Evolutionary conservation across 2,888 invertebrate species (phyloP), one percentile per base, ranked within the genome.

Genomic region (Epiperipatus broadwayi): DNA sequence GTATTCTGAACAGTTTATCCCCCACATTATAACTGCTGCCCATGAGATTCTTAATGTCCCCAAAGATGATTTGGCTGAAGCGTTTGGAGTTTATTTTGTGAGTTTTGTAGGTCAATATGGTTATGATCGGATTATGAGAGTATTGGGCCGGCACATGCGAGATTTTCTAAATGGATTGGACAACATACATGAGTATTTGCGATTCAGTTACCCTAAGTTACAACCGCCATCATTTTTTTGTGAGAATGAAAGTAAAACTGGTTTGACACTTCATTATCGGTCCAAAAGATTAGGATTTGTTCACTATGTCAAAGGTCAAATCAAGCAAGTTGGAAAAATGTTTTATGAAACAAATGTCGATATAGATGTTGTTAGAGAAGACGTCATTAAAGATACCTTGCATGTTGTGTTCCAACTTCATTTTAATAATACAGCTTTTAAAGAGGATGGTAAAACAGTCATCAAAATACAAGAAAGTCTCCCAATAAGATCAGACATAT

Each of bases 231-330:
- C 87, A 38, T 95, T 95, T 58, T 91, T 89, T 50, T 89, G 89
- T 53, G 91, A 91, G 59, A 84, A 87, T 54, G 93, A 95, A 59
- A 81, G 84, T 0, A 69, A 78, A 40, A 78, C 80, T 53, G 93
- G 93, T 1, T 64, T 95, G 44, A 85, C 85, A 1, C 65, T 95
- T 41, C 93, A 93, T 61, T 89, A 89, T 59, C 68, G 87, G 38
- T 87, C 85, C 48, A 87, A 85, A 58, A 66, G 93, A 45, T 70
- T 81, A 44, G 93, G 93, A 0, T 93, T 87, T 57, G 78, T 91
- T 4, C 84, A 84, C 60, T 95, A 95, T 55, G 87, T 91, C 4
- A 89, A 89, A 77, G 93, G 91, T 2, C 89, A 89, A 60, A 87
- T 91, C 46, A 44, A 47, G 32, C 47, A 49, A 37, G 53, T 55